Evolutionary conservation across 2,113 vertebrate species (phyloP).

Genomic region (Nesoenas mayeri): DNA sequence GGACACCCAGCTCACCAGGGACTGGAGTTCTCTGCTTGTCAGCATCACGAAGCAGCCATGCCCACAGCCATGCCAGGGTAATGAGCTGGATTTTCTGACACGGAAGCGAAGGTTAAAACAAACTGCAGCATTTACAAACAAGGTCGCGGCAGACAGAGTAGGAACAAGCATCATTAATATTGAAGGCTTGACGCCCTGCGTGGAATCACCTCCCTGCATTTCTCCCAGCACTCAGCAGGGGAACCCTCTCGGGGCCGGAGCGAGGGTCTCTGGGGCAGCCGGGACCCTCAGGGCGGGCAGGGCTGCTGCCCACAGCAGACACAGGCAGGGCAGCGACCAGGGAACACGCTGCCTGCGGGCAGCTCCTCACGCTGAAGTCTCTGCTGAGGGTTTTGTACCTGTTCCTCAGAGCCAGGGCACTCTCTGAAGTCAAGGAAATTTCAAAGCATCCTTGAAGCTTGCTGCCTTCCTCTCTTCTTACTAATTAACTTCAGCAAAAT

Average conservation of each 20-base stretch:
- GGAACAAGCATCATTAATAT: neutral
- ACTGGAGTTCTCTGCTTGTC: rapidly evolving
- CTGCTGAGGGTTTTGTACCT: neutral
- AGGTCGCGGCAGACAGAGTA: neutral
- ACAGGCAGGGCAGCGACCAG: rapidly evolving
- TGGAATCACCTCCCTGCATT: rapidly evolving
- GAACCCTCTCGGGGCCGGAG: neutral
- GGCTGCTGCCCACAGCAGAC: neutral
- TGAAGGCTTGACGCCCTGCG: rapidly evolving
- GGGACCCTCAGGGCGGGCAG: neutral
- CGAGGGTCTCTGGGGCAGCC: rapidly evolving
- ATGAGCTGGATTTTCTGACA: neutral
- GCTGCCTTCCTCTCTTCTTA: conserved; percentile 31
- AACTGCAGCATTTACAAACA: neutral
- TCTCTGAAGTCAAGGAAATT: conserved; percentile 39
- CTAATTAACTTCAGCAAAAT: conserved; percentile 57
- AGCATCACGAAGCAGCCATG: neutral
- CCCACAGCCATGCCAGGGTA: neutral
- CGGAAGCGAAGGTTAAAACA: neutral
- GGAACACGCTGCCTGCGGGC: rapidly evolving
- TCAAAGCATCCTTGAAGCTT: conserved; percentile 60
- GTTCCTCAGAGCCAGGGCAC: neutral
- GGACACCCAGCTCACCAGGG: neutral
- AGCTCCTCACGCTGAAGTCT: neutral
- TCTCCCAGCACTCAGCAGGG: too few species aligned